These are phyloP conservation scores for Pristionchus maxplancki DNA, from an alignment of 2,888 invertebrate species.

Conservation along the genomic window DNA sequence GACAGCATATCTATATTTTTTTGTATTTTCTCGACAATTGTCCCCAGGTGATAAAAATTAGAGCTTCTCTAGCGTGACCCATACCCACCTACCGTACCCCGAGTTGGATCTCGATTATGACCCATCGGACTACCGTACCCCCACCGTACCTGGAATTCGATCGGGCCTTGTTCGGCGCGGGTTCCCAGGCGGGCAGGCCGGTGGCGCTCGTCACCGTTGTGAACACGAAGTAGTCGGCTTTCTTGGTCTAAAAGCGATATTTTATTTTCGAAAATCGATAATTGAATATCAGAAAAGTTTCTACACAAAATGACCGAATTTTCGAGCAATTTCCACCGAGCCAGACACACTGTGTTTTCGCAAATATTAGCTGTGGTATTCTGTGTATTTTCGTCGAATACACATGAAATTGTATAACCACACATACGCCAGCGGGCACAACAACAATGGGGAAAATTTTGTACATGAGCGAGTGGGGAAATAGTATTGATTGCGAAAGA, in stretches of 20 bases:
- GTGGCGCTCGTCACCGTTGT: slow-evolving; percentile 79
- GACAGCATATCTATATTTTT: too few relatives aligned
- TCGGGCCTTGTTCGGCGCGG: slow-evolving; percentile 78
- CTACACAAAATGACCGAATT: neutral
- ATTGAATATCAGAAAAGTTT: neutral
- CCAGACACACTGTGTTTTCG: neutral
- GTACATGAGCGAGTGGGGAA: neutral
- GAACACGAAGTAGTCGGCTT: slow-evolving; percentile 42
- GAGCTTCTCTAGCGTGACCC: too few relatives aligned
- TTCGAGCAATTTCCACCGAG: neutral
- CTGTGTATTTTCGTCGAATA: too few relatives aligned
- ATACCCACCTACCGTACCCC: too few relatives aligned
- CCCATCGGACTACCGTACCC: neutral
- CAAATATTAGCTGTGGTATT: neutral
- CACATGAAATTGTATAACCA: slow-evolving; percentile 14
- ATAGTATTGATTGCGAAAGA: neutral
- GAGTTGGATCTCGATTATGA: too few relatives aligned
- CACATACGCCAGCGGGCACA: neutral
- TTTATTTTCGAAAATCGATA: neutral
- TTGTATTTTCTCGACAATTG: too few relatives aligned
- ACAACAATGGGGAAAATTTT: neutral
- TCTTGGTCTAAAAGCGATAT: slow-evolving; percentile 33
- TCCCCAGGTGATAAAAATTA: too few relatives aligned
- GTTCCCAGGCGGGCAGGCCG: slow-evolving; percentile 81
- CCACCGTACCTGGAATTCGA: slow-evolving; percentile 23